phyloP scores from a whole-genome alignment of 2,797 vertebrate genomes.

The Xyrichtys novacula region DNA sequence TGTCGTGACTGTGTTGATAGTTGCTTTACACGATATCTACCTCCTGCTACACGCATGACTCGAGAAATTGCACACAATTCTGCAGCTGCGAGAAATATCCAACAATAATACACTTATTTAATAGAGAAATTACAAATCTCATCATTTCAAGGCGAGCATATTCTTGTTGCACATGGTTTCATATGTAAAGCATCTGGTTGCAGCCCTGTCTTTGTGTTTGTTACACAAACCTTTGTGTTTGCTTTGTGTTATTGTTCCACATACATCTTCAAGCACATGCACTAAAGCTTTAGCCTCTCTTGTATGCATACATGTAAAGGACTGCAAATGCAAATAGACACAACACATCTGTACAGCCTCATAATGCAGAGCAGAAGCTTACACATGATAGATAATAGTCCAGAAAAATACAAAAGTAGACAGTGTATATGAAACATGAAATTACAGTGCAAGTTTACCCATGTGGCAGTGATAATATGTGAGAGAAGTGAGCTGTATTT shows the following conservation, averaged over 20 bases:
- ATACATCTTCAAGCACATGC: neutral
- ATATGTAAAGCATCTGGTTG: slow-evolving; percentile 4
- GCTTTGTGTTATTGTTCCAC: slow-evolving; percentile 23
- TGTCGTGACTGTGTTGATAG: slow-evolving; percentile 46
- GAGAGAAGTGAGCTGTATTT: too few species aligned
- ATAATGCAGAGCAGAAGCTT: neutral
- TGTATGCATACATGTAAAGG: neutral
- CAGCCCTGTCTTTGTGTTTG: slow-evolving; percentile 35
- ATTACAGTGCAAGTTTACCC: too few species aligned
- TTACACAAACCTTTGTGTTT: slow-evolving; percentile 40
- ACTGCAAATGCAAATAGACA: neutral
- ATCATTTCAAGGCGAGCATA: too few species aligned
- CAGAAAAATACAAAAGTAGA: too few species aligned
- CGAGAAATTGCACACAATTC: accelerated
- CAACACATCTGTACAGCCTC: neutral
- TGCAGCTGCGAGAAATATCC: accelerated
- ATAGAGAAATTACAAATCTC: accelerated
- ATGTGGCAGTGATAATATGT: too few species aligned
- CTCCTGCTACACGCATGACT: neutral
- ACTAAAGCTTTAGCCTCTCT: neutral
- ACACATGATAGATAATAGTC: neutral
- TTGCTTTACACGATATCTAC: neutral
- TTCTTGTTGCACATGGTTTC: slow-evolving; percentile 23
- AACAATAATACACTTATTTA: neutral
- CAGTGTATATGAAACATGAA: neutral